Base-by-base conservation (phyloP, 2,888 invertebrate species). In the Diogma glabrata region DNA sequence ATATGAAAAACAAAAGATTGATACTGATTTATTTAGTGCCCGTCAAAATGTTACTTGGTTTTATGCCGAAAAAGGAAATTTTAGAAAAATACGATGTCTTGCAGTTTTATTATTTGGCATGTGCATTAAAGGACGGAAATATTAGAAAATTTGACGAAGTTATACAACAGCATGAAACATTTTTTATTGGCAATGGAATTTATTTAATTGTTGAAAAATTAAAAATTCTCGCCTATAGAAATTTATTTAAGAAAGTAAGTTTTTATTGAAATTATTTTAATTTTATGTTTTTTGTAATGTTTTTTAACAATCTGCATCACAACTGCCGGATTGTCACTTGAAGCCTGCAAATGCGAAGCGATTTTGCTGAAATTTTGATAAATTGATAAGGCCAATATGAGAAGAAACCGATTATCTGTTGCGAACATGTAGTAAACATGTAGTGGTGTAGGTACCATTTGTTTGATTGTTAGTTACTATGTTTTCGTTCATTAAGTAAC, bases 161-260 rank as follows among this genome's bases (percentile, higher is more conserved):
- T 0, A 85, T 96, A 76, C 82, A 84, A 54, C 78, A 80, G 47
- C 85, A 96, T 61, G 93, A 95, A 68, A 74, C 79, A 4, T 96
- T 96, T 69, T 94, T 99, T 61, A 95, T 97, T 52, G 85, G 83
- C 60, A 92, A 88, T 61, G 97, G 97, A n/a, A 94, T 99, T 60
- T 99, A 94, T 71, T 75, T 99, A 50, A 91, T 99, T 61, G 84
- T 99, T 16, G 97, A 99, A 65, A 96, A 96, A 67, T 73, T 99
- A 9, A 93, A 94, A 69, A 87, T 92, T 52, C 87, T 93, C 54
- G 92, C 95, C 0, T 95, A 94, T 66, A 78, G 97, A 55, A 99
- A 96, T 74, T 77, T 99, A 51, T 96, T 97, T 67, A 89, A 93
- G 61, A 94, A 88, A 75, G 93, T 70, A 22, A 49, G 38, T n/a